Percentiles rank a stretch among this genome's conserved stretches.
Conservation (phyloP, 2,113 vertebrate species). For the Panthera leo region DNA sequence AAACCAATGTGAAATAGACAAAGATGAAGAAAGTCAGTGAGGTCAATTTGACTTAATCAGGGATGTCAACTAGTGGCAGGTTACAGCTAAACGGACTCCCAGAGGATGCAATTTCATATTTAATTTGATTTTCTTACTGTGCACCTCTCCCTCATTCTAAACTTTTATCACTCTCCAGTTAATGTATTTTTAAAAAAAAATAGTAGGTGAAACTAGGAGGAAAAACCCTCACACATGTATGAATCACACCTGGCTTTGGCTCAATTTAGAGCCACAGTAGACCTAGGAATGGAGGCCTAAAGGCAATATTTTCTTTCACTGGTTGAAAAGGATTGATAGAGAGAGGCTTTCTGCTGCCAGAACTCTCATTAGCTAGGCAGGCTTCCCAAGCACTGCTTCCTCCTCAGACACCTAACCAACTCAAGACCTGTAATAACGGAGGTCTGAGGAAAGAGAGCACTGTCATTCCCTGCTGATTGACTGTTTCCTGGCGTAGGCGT, state of each 20-base stretch:
- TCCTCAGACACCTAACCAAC: not conserved
- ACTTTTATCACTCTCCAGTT: not conserved
- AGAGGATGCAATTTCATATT: not conserved
- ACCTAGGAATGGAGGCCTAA: constrained; percentile 23
- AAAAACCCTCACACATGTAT: constrained; percentile 41
- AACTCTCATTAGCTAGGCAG: constrained; percentile 32
- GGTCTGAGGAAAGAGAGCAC: not conserved
- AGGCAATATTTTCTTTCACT: constrained; percentile 70
- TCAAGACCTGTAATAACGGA: not conserved
- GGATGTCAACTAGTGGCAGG: not conserved
- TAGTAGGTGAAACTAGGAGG: not conserved
- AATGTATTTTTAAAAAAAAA: not conserved
- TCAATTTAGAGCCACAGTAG: constrained; percentile 43
- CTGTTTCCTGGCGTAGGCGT: not conserved
- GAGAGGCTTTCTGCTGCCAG: constrained; percentile 33
- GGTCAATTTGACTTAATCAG: not conserved
- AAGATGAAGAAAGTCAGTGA: constrained; percentile 11
- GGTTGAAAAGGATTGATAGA: constrained; percentile 47
- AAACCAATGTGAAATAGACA: constrained; percentile 16
- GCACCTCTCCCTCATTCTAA: not conserved
- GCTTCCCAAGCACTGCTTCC: not conserved
- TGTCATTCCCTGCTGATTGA: not conserved
- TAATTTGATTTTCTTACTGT: constrained; percentile 54
- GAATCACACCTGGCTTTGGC: constrained; percentile 62
- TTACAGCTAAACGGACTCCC: not conserved